These are phyloP conservation scores for Sorex maritimensis DNA, from an alignment of 2,797 vertebrate species.

Conservation along the genomic window DNA sequence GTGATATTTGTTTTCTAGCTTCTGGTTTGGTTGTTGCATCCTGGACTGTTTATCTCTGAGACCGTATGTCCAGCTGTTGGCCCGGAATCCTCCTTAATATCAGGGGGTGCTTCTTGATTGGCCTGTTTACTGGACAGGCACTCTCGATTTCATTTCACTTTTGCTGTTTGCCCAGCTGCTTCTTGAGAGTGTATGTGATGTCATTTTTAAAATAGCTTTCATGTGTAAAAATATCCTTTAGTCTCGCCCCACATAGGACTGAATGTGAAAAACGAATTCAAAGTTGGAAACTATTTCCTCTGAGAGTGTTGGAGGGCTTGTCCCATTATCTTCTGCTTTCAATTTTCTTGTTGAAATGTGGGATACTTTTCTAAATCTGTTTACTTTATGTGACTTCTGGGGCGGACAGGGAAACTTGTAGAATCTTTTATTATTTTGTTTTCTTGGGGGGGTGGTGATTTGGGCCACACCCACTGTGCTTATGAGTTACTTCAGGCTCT, in stretches of 20 bases:
- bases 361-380: constrained; percentile 7
- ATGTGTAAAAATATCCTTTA: constrained; percentile 41
- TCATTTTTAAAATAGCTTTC: background rate
- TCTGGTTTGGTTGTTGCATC: background rate
- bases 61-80: background rate
- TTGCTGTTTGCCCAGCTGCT: background rate
- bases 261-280: constrained; percentile 34
- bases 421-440: background rate
- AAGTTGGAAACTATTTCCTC: constrained; percentile 44
- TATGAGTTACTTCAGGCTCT: background rate
- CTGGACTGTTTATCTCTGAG: background rate
- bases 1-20: background rate
- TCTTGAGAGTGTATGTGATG: background rate
- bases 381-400: constrained; percentile 26
- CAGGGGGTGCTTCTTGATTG: constrained; percentile 17
- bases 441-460: too few species aligned
- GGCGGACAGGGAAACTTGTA: background rate
- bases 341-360: constrained; percentile 15
- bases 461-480: too few species aligned
- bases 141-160: constrained; percentile 7
- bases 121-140: background rate
- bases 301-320: background rate
- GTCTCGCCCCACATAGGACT: background rate
- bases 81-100: constrained; percentile 20
- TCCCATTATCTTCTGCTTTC: constrained; percentile 44